These are phyloP conservation scores for Aphelocoma coerulescens DNA, from an alignment of 2,113 vertebrate species.

Conservation along the genomic window DNA sequence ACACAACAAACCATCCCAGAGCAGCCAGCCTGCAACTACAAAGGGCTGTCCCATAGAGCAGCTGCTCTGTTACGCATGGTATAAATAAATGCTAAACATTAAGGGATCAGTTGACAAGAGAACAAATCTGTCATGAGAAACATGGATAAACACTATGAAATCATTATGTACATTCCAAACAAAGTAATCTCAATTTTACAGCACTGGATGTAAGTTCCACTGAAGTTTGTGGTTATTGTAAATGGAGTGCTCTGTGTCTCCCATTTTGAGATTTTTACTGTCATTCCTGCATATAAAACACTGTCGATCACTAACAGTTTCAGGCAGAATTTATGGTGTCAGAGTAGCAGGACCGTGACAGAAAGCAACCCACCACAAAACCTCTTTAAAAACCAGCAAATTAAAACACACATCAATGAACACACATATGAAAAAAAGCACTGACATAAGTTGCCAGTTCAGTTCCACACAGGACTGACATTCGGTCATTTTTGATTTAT, in stretches of 20 bases:
- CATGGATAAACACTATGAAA: conserved; percentile 30
- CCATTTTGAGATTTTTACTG: neutral
- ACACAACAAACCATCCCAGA: neutral
- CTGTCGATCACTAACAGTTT: neutral
- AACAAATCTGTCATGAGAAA: conserved; percentile 34
- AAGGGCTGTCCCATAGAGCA: neutral
- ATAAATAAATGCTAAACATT: conserved; percentile 37
- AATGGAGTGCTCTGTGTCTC: neutral
- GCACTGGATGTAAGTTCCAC: neutral
- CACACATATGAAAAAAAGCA: neutral
- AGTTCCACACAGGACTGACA: neutral
- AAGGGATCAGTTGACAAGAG: neutral
- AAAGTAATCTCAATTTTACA: neutral
- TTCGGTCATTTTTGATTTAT: neutral
- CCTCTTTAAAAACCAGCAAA: neutral
- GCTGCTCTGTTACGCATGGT: neutral
- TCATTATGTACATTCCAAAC: neutral
- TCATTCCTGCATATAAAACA: neutral
- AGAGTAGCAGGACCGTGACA: neutral
- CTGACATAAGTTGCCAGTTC: neutral
- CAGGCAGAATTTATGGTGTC: neutral
- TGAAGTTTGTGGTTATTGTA: neutral
- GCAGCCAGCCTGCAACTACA: conserved; percentile 15
- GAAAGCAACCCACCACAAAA: neutral
- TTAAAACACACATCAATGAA: neutral